Conservation (phyloP, 53 echinoderm and acorn worm genomes). For the Patiria pectinifera region DNA sequence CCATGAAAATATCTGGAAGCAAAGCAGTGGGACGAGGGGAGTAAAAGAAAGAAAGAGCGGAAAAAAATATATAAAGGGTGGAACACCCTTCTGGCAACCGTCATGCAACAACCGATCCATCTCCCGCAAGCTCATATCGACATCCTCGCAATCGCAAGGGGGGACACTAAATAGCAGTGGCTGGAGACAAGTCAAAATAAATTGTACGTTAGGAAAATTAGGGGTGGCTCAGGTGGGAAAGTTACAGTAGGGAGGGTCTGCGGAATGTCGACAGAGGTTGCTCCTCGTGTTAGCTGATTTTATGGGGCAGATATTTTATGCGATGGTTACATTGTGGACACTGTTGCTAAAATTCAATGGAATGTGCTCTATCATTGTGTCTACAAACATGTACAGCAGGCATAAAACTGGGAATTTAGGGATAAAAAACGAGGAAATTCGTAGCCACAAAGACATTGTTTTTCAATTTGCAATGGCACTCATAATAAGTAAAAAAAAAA, state of each 20-base stretch:
- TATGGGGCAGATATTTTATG: no score
- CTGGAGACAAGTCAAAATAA: background rate
- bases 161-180: constrained; percentile 39
- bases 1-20: constrained; percentile 38
- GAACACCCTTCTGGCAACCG: constrained; percentile 25
- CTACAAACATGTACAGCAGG: no score
- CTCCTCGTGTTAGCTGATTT: no score
- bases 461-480: no score
- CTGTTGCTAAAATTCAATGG: no score
- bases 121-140: constrained; percentile 40
- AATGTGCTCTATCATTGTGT: no score
- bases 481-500: no score
- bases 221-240: constrained; percentile 12
- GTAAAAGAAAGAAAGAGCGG: background rate
- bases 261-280: no score
- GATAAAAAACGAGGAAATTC: no score
- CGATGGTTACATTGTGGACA: no score
- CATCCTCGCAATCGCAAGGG: constrained; percentile 18
- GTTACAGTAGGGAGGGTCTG: background rate
- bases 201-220: constrained; percentile 28
- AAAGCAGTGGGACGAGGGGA: background rate
- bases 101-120: constrained; percentile 51
- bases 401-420: no score
- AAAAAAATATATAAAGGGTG: background rate
- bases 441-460: no score